Evolutionary conservation across 2,888 invertebrate genomes (phyloP).

Genomic region (Cylloceria caligata): DNA sequence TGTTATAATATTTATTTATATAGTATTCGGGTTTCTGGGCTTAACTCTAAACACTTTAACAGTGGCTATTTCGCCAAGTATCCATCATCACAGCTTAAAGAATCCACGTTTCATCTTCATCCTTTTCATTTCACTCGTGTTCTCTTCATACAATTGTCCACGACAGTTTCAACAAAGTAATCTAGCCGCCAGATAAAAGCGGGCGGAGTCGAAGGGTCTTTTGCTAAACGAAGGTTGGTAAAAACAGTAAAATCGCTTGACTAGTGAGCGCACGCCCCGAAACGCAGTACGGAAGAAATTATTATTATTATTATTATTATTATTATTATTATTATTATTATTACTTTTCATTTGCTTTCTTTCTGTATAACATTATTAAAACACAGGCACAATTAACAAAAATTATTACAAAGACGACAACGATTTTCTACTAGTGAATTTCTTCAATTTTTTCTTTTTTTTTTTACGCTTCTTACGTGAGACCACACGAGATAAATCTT

Average conservation of each 20-base stretch:
- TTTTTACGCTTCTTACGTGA: constrained; percentile 10
- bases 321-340: constrained; percentile 24
- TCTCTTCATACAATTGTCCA: constrained; percentile 41
- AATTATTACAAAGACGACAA: constrained; percentile 41
- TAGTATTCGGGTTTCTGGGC: constrained; percentile 11
- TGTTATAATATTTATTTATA: constrained; percentile 45
- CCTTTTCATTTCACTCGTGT: neutral
- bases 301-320: constrained; percentile 11
- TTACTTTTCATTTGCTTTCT: constrained; percentile 41
- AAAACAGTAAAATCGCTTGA: constrained; percentile 83
- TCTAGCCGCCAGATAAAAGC: constrained; percentile 42
- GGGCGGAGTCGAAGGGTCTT: constrained; percentile 40
- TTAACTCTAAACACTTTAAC: constrained; percentile 64
- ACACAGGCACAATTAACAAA: constrained; percentile 54
- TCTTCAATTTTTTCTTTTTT: constrained; percentile 39
- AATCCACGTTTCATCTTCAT: constrained; percentile 70
- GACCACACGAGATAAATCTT: constrained; percentile 8
- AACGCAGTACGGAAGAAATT: constrained; percentile 75
- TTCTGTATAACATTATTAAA: constrained; percentile 50
- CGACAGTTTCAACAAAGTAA: constrained; percentile 47
- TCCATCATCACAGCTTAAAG: constrained; percentile 77
- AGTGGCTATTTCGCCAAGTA: constrained; percentile 64
- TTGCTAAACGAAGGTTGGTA: constrained; percentile 63
- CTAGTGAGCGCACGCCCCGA: constrained; percentile 83
- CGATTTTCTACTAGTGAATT: constrained; percentile 38